Evolutionary conservation across 1,140 invertebrate genomes (phyloP).

Genomic region (Lepidostoma basale): DNA sequence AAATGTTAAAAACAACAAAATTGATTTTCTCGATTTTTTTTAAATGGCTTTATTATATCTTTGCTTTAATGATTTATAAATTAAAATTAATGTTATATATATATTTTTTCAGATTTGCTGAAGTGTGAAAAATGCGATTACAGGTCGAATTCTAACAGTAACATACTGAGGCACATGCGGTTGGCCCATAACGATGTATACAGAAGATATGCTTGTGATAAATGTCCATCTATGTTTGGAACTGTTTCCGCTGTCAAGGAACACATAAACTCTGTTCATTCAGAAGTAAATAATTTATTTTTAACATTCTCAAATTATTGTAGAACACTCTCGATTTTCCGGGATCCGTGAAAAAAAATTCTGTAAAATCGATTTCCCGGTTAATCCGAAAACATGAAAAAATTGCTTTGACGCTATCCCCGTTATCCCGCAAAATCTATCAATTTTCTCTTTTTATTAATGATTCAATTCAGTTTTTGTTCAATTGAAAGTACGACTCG

Average conservation of each 20-base stretch:
- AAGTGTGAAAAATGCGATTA: constrained; percentile 35
- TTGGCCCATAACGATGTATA: constrained; percentile 6
- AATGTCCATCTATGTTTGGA: constrained; percentile 34
- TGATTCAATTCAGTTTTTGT: too few species aligned
- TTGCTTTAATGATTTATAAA: background rate
- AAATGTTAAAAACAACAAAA: too few species aligned
- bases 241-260: constrained; percentile 17
- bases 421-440: too few species aligned
- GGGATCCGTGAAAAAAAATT: too few species aligned
- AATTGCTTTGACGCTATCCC: too few species aligned
- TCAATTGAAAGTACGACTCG: too few species aligned
- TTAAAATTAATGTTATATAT: background rate
- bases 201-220: constrained; percentile 33
- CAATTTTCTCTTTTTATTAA: too few species aligned
- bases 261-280: constrained; percentile 28
- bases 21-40: too few species aligned
- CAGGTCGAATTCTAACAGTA: constrained; percentile 16
- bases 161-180: constrained; percentile 32
- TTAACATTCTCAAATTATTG: background rate
- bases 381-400: too few species aligned
- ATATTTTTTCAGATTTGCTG: constrained; percentile 27
- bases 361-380: too few species aligned
- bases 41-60: too few species aligned
- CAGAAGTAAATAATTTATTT: constrained; percentile 27
- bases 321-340: too few species aligned